Conservation (phyloP, 92 coral and sea anemone species). For the Palythoa grandis region DNA sequence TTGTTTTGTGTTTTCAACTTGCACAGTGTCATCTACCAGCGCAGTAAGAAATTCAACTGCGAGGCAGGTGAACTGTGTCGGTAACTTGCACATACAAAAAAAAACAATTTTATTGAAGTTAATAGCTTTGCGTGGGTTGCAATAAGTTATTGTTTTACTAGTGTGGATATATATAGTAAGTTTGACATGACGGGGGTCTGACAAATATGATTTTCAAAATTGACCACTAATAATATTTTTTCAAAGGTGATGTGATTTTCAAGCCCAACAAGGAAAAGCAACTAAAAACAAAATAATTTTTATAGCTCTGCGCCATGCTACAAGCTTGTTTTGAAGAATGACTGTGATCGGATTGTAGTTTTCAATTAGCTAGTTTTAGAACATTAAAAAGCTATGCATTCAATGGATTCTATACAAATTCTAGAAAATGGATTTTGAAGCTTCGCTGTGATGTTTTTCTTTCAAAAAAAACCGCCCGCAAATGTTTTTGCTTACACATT, state of each 20-base stretch:
- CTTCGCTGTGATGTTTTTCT: neutral
- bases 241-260: neutral
- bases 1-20: neutral
- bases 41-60: too few species aligned
- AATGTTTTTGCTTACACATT: neutral
- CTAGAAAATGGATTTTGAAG: neutral
- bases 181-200: neutral
- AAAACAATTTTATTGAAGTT: neutral
- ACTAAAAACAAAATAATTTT: neutral
- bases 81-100: neutral
- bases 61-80: neutral
- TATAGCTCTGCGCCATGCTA: neutral
- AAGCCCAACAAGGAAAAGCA: neutral
- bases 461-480: neutral
- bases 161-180: neutral
- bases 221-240: neutral
- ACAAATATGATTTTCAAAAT: neutral
- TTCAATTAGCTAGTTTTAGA: neutral
- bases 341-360: neutral
- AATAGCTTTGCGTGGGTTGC: constrained; percentile 31
- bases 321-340: neutral
- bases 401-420: neutral
- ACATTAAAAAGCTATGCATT: neutral
- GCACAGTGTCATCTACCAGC: too few species aligned
- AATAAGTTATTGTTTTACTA: neutral